These are phyloP conservation scores for Spea hammondii DNA, from an alignment of 2,797 vertebrate genomes.

Conservation along the genomic window DNA sequence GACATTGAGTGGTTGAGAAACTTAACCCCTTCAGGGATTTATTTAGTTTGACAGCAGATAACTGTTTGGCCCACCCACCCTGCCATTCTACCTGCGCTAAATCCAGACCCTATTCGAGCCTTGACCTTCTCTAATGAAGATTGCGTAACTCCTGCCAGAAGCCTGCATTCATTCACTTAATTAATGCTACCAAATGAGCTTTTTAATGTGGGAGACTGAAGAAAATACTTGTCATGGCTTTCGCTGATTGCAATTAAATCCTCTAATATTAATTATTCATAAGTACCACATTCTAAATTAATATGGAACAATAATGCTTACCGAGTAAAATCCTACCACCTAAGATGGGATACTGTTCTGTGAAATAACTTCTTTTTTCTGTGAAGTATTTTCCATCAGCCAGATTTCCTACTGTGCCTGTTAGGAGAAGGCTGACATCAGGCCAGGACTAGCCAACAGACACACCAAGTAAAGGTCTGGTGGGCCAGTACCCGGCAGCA, in stretches of 20 bases:
- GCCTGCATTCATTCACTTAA: not conserved
- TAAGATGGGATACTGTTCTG: too few species aligned
- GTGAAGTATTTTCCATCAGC: too few species aligned
- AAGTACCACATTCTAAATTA: not conserved
- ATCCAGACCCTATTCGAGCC: slow-evolving; percentile 1
- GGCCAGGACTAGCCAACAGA: too few species aligned
- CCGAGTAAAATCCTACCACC: not conserved
- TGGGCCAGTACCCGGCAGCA: too few species aligned
- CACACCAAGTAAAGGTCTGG: too few species aligned
- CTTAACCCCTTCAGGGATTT: slow-evolving; percentile 32
- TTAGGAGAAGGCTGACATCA: too few species aligned
- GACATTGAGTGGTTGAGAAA: slow-evolving; percentile 38
- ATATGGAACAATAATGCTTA: not conserved
- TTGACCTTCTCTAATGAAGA: slow-evolving; percentile 2
- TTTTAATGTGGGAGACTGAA: not conserved
- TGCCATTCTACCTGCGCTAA: not conserved
- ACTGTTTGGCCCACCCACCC: not conserved
- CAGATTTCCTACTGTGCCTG: too few species aligned
- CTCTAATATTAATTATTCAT: not conserved
- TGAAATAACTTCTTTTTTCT: too few species aligned
- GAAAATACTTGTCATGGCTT: not conserved
- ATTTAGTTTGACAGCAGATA: slow-evolving; percentile 11
- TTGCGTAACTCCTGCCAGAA: not conserved
- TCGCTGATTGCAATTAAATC: not conserved
- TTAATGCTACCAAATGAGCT: not conserved